Conservation (phyloP, 2,113 vertebrate genomes). For the Labeo rohita region DNA sequence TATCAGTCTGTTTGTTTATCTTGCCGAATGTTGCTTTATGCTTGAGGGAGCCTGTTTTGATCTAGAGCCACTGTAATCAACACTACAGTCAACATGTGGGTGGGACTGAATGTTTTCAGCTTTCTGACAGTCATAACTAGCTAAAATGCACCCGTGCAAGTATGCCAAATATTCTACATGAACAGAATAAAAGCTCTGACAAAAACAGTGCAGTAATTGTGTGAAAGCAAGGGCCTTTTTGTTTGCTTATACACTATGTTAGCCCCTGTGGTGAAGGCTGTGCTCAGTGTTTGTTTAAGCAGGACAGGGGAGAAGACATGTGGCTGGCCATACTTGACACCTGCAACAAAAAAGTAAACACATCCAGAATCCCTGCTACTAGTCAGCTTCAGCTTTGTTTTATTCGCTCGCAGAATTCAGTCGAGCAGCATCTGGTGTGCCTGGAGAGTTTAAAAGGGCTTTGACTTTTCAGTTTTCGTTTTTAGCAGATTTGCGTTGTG, state of each 20-base stretch:
- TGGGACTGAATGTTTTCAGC: slow-evolving; percentile 14
- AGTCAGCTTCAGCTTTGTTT: slow-evolving; percentile 45
- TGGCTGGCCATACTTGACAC: slow-evolving; percentile 38
- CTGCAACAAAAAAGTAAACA: slow-evolving; percentile 43
- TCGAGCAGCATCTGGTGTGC: slow-evolving; percentile 25
- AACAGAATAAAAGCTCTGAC: slow-evolving; percentile 6
- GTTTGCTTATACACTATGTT: background rate
- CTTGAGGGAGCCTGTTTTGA: background rate
- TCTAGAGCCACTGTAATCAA: background rate
- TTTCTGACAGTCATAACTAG: background rate
- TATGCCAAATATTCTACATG: background rate
- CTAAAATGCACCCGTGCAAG: background rate
- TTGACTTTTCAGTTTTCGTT: background rate
- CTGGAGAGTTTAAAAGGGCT: background rate
- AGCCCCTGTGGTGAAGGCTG: slow-evolving; percentile 12
- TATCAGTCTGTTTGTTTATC: background rate
- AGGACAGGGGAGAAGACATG: slow-evolving; percentile 25
- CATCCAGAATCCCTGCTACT: slow-evolving; percentile 25
- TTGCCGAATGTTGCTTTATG: background rate
- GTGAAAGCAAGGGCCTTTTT: background rate
- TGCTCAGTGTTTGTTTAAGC: background rate
- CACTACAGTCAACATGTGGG: slow-evolving; percentile 8
- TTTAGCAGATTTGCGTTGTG: slow-evolving; percentile 11
- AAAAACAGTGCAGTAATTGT: background rate
- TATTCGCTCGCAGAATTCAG: slow-evolving; percentile 39